A percentile compares a stretch with the other conserved stretches of the same genome.
phyloP scores from a whole-genome alignment of 2,113 vertebrate genomes.

The western clawed frog (Xenopus tropicalis) region UCB_Xtro_10.0 CM004446.2:39090001-39090500 shows the following conservation, averaged over 20 bases:
- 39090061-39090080: no score
- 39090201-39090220: no score
- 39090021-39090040: no score
- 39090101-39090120: no score
- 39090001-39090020: no score
- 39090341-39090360: not conserved
- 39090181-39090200: no score
- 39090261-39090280: not conserved
- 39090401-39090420: slow-evolving; percentile 2
- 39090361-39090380: slow-evolving; percentile 6
- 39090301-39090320: not conserved
- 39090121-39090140: no score
- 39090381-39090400: not conserved
- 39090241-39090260: not conserved
- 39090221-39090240: no score
- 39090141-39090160: no score
- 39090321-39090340: not conserved
- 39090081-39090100: no score
- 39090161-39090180: no score
- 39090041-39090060: no score
- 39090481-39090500: not conserved
- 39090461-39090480: slow-evolving; percentile 5
- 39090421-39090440: not conserved
- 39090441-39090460: not conserved
- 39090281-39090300: not conserved